These are phyloP conservation scores for Nymphalis polychloros DNA, from an alignment of 2,888 invertebrate species.

Conservation along the genomic window DNA sequence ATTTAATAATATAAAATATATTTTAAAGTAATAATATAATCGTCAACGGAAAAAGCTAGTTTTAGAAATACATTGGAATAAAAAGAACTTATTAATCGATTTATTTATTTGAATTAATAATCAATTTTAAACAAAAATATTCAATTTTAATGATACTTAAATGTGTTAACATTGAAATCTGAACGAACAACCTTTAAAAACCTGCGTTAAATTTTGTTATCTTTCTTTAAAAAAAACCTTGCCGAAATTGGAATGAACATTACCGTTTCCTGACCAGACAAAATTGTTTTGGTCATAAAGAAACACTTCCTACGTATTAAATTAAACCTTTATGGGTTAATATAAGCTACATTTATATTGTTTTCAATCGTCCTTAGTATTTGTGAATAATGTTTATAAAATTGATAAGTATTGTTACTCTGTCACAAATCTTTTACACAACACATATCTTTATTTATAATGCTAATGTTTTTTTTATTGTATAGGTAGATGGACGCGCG, in stretches of 20 bases:
- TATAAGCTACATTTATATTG: conserved; percentile 15
- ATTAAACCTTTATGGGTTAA: conserved; percentile 16
- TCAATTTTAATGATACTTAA: conserved; percentile 16
- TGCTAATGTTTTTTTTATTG: too few species aligned
- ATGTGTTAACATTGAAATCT: conserved; percentile 29
- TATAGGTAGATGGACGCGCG: too few species aligned
- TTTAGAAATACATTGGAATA: neutral
- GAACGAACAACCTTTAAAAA: conserved; percentile 24
- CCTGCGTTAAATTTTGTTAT: conserved; percentile 30
- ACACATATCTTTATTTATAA: too few species aligned
- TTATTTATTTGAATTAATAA: conserved; percentile 1
- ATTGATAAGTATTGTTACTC: conserved; percentile 1
- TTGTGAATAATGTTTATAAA: conserved; percentile 17
- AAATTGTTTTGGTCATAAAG: conserved; percentile 21
- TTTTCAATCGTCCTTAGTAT: conserved; percentile 8
- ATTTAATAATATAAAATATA: too few species aligned
- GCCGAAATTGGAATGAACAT: conserved; percentile 31
- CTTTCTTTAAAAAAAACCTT: conserved; percentile 29
- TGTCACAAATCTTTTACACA: neutral
- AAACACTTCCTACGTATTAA: conserved; percentile 30
- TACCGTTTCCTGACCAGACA: conserved; percentile 22
- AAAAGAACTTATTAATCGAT: neutral
- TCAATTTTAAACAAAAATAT: conserved; percentile 13
- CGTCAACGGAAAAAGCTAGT: too few species aligned
- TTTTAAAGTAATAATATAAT: too few species aligned